Base-by-base conservation (phyloP, 1,140 invertebrate genomes). In the Drosophila tsacasi region DNA sequence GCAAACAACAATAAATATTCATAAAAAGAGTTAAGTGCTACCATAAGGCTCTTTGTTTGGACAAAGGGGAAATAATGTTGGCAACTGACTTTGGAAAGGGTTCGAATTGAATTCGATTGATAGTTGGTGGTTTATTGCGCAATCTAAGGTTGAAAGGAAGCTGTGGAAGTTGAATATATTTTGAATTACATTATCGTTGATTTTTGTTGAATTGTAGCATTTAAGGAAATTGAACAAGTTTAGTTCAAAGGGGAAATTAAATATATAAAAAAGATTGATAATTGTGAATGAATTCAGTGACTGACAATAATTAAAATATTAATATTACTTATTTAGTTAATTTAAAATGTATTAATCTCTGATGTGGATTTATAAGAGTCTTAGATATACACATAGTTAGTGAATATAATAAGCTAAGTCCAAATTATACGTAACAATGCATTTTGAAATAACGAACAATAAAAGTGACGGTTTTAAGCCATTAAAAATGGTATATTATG, bases 21-120 rank as follows among this genome's bases (percentile, higher is more conserved):
- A 86, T 82, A 87, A 85, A 85, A 85, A 85, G 83, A 85, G 83
- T 86, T 86, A 86, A 86, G 68, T 86, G 73, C 73, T 32, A 52
- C 62, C 74, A 76, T 76, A 58, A 76, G 59, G 61, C 39, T 73
- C 57, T 58, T 79, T 79, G 79, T 84, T 54, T 59, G 35, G 32
- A 61, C 19, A 65, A 80, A 81, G 55, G 42, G 69, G 35, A 69
- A 69, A 47, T 58, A 9, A 49, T 47, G 42, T 32, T 68, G 19
- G 25, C 8, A 74, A 35, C 25, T 73, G 72, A 74, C 69, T 74
- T 62, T 55, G 17, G 17, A 74, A 74, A 46, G 69, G 69, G 68
- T 46, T 42, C 6, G 17, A 30, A 61, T 52, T 42, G 35, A 73
- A 73, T 50, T 52, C 32, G 35, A 52, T 37, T 54, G 21, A 27